Base-by-base conservation (phyloP, 92 coral and sea anemone species). In the Bergia puertoricense region DNA sequence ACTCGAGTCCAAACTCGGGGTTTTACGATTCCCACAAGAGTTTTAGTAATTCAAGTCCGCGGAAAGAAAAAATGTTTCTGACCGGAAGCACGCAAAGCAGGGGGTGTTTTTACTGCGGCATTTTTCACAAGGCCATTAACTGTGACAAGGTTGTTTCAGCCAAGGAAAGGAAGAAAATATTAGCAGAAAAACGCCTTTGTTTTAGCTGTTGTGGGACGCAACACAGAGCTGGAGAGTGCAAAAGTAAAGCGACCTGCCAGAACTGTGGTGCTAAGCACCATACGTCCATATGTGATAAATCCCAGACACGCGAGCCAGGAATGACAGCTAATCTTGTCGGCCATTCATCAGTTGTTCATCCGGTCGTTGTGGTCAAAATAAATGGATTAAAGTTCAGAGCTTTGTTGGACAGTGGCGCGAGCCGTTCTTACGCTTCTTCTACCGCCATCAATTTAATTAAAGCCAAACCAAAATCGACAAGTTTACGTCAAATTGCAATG, bases 371-470 rank as follows among this genome's bases (percentile, higher is more conserved):
- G 56, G 90, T 86, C 48, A 85, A 81, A 59, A 85, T 89, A 23
- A 81, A 80, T 57, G 92, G 93, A 20, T 71, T 71, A 88, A 94
- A 91, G 84, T 95, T 91, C 81, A 81, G 94, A 13, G 92, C 91
- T 16, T 75, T 94, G 11, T 82, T 91, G 80, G 97, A 92, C 91
- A 91, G 81, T 85, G 94, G 94, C 77, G 93, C 94, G 57, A 91
- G 95, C 90, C 95, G 86, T 93, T 91, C 90, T 15, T 92, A 91
- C 42, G 94, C 90, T 7, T 95, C 95, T 22, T 92, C 95, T 0
- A 92, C 93, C 15, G 85, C 81, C 7, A 79, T 91, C 65, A 89
- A 85, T 20, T 83, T 92, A 54, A 88, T 81, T 10, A 89, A 92
- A 77, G 94, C 94, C 66, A 85, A 90, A 62, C 92, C 85, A 20